phyloP scores from a whole-genome alignment of 2,113 vertebrate species.

The Pluvialis apricaria region DNA sequence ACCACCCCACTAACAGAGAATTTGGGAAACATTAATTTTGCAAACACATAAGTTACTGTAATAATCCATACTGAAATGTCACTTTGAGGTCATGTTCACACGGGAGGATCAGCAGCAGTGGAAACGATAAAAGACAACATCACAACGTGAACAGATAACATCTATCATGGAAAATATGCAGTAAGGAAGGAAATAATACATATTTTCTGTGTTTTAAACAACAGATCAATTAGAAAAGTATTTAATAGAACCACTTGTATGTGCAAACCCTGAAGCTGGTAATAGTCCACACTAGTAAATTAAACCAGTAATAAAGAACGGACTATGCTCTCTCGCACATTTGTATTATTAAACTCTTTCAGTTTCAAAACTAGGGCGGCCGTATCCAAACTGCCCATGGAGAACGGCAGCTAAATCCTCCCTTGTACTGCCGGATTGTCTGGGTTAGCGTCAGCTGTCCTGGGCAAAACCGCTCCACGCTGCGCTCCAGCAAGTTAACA shows the following conservation, averaged over 20 bases:
- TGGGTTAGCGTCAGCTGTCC: not conserved
- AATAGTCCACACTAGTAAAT: not conserved
- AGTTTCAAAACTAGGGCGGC: not conserved
- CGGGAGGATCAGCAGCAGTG: not conserved
- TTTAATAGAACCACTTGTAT: not conserved
- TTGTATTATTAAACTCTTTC: not conserved
- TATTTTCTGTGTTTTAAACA: not conserved
- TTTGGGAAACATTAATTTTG: not conserved
- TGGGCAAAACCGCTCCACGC: accelerated
- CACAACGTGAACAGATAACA: accelerated
- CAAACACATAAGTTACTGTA: not conserved
- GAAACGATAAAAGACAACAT: not conserved
- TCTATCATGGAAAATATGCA: not conserved
- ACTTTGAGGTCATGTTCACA: not conserved
- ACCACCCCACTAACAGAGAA: not conserved
- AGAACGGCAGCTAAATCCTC: not conserved
- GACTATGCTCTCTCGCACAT: not conserved
- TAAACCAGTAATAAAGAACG: not conserved
- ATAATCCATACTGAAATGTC: not conserved
- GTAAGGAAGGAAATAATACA: not conserved
- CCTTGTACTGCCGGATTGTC: not conserved
- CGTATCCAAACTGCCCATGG: not conserved
- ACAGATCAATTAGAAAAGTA: not conserved
- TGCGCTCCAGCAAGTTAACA: not conserved
- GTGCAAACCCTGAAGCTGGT: not conserved